These are phyloP conservation scores for Patiria pectinifera DNA, from an alignment of 53 echinoderm and acorn worm genomes.

Conservation along the genomic window DNA sequence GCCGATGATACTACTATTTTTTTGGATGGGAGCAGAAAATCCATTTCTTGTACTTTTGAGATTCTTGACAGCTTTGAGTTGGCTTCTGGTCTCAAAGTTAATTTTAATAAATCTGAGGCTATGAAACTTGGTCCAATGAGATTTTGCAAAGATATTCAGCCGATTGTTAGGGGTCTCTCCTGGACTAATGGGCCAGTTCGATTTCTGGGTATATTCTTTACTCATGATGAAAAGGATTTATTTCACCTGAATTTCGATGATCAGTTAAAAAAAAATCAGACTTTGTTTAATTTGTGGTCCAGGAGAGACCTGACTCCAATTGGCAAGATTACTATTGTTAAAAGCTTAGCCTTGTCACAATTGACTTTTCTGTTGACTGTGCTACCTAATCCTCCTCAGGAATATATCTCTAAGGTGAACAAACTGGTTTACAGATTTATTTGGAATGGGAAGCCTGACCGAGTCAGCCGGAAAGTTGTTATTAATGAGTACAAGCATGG, in stretches of 20 bases:
- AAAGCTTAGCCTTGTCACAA: constrained; percentile 34
- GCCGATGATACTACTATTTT: constrained; percentile 22
- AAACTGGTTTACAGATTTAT: constrained; percentile 28
- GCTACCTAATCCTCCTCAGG: constrained; percentile 17
- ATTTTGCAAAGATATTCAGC: constrained; percentile 24
- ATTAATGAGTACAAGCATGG: constrained; percentile 28
- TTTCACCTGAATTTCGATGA: constrained; percentile 19
- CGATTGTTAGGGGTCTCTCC: neutral
- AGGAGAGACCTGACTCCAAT: constrained; percentile 54
- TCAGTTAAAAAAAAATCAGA: constrained; percentile 20
- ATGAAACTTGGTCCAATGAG: constrained; percentile 33
- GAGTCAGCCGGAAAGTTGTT: neutral
- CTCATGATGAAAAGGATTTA: constrained; percentile 12
- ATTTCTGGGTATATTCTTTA: constrained; percentile 30
- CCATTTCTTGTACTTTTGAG: constrained; percentile 4
- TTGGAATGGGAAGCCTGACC: constrained; percentile 34
- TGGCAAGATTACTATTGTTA: constrained; percentile 51
- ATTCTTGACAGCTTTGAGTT: constrained; percentile 20
- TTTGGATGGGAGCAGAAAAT: constrained; percentile 1
- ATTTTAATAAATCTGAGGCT: constrained; percentile 42
- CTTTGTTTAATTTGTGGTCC: constrained; percentile 31
- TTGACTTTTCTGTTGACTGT: constrained; percentile 40
- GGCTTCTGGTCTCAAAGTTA: constrained; percentile 25
- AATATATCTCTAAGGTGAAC: constrained; percentile 19
- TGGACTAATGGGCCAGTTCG: constrained; percentile 15